Evolutionary conservation across 2,113 vertebrate species (phyloP), one percentile per base, ranked within the genome.

Genomic region (Suricata suricatta): DNA sequence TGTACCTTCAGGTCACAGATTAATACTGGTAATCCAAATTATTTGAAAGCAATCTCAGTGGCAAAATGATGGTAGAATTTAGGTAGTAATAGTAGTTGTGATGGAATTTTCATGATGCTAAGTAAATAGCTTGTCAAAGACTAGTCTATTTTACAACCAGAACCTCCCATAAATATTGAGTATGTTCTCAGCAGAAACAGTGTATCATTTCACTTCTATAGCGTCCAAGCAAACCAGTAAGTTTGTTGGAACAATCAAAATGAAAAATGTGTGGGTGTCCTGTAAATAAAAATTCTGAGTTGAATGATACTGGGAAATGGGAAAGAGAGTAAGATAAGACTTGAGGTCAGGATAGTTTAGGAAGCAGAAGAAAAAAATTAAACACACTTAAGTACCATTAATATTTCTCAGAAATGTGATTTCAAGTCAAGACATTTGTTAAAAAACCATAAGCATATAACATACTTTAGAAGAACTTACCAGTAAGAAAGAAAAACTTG

Each of bases 371-470:
- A 89, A 92, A 96, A 93, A 69, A 17, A 93, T 71, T 87, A 71
- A 87, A 90, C 8, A 57, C 41, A 69, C 13, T n/a, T 50, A 64
- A 92, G 5, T 74, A 85, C 13, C 21, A 57, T 35, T 64, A 54
- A 27, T 93, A 83, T 52, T 90, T 95, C 13, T 90, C 27, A 95
- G 79, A 90, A 93, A 72, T 96, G 85, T 68, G 33, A 95, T 81
- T 95, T 94, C n/a, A 90, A 81, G 92, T 87, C 50, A 60, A 94
- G 81, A 76, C 64, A 82, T 23, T 76, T 63, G 29, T 91, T 74
- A n/a, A 31, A 92, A 97, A 96, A 82, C 92, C 31, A n/a, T 80
- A 95, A 88, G 17, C 64, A 91, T 27, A 84, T 71, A 87, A 44
- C 68, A 71, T 74, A 47, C 23, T 76, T 85, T 35, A 95, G 41